Percentiles rank a stretch among this genome's conserved stretches.
These are phyloP conservation scores for Carollia perspicillata DNA, from an alignment of 2,113 vertebrate species.

Conservation along the genomic window DNA sequence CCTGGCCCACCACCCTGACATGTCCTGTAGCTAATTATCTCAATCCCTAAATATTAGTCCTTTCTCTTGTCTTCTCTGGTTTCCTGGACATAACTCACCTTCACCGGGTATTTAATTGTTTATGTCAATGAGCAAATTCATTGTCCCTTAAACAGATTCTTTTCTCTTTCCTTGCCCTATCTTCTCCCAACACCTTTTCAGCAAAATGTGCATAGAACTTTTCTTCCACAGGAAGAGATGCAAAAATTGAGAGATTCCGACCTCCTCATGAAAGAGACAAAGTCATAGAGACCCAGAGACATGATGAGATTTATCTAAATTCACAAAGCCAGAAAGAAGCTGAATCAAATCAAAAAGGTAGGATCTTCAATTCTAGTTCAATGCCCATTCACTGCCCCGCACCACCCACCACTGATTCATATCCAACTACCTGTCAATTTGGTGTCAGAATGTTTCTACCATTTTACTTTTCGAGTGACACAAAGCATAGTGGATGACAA, in stretches of 20 bases:
- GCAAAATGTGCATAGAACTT: background rate
- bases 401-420: background rate
- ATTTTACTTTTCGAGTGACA: background rate
- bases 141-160: slow-evolving; percentile 24
- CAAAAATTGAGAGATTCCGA: background rate
- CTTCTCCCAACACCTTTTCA: slow-evolving; percentile 19
- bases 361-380: background rate
- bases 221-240: slow-evolving; percentile 28
- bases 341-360: background rate
- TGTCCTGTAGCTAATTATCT: slow-evolving; percentile 69
- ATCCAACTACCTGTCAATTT: background rate
- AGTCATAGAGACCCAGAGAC: background rate
- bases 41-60: slow-evolving; percentile 60
- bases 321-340: background rate
- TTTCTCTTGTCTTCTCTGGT: slow-evolving; percentile 64
- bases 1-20: slow-evolving; percentile 53
- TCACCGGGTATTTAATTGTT: slow-evolving; percentile 46
- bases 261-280: background rate
- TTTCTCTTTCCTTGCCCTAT: slow-evolving; percentile 16
- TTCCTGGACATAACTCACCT: slow-evolving; percentile 68
- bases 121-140: slow-evolving; percentile 39
- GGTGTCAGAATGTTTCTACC: background rate
- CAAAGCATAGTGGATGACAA: background rate
- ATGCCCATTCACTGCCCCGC: background rate
- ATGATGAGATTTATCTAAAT: background rate